Evolutionary conservation across 2,797 vertebrate species (phyloP), one percentile per base, ranked within the genome.

Genomic region (Amblyopsis hoosieri): DNA sequence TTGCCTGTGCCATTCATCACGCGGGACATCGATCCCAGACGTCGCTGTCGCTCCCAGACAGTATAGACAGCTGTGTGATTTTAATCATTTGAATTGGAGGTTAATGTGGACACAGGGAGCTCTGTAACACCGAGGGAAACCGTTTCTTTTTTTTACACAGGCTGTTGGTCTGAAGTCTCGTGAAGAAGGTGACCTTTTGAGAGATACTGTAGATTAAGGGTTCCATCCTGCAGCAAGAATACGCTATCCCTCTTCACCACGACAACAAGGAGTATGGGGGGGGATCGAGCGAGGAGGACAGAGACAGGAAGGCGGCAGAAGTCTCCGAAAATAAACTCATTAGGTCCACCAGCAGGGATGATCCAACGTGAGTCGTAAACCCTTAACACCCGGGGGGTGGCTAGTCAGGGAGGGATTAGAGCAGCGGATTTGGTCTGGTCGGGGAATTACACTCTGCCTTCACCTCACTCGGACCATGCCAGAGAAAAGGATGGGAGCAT

Each of bases 321-420:
- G 76, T 45, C 45, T 23, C 59, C 4, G 17, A 65, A n/a, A n/a
- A 64, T 37, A 14, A 13, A 60, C 63, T 70, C 54, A 53, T 56
- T 71, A 74, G 81, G 69, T 82, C 72, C 72, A 71, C 71, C 56
- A 65, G 59, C 66, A 33, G 42, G 45, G 70, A 55, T 46, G 57
- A 68, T 69, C 74, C 62, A 80, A 83, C 83, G 76, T 85, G 8
- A 70, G 51, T 58, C 71, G 66, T 89, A 88, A 89, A 86, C 83
- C 81, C 47, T 19, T 69, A 65, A 72, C 54, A 78, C 80, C 74
- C 66, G n/a, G n/a, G n/a, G n/a, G n/a, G 19, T 1, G 19, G 19
- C 23, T 23, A 23, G 23, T 23, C 56, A 70, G 81, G 74, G 72
- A 73, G 76, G 82, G 86, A 89, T 90, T 87, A 89, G 79, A 87